A percentile compares a stretch with the other conserved stretches of the same genome.
Evolutionary conservation across 1,140 invertebrate genomes (phyloP).

Genomic region (Babylonia areolata): DNA sequence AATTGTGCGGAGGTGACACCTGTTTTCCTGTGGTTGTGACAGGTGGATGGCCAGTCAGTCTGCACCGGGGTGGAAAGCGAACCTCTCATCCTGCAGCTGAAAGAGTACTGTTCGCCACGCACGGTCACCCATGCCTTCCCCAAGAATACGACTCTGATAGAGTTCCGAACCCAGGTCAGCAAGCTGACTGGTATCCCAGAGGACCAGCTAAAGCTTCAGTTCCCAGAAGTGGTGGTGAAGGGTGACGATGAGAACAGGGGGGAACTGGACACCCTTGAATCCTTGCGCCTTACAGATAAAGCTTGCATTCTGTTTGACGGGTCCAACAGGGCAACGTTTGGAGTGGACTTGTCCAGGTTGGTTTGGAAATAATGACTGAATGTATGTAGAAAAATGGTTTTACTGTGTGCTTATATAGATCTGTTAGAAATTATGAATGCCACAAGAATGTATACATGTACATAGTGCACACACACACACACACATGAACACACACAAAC

Average conservation of each 20-base stretch:
- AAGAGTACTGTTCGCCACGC: conserved; percentile 58
- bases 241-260: not conserved
- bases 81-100: conserved; percentile 56
- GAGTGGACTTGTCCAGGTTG: not conserved
- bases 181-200: conserved; percentile 44
- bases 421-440: too few species aligned
- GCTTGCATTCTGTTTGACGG: conserved; percentile 43
- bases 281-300: conserved; percentile 52
- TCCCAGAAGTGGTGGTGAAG: not conserved
- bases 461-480: too few species aligned
- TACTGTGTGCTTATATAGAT: too few species aligned
- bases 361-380: not conserved
- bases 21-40: not conserved
- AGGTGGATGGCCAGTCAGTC: conserved; percentile 59
- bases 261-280: conserved; percentile 42
- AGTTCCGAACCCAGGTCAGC: conserved; percentile 54
- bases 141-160: conserved; percentile 54
- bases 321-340: not conserved
- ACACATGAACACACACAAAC: too few species aligned
- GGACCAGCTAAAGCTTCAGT: conserved; percentile 33
- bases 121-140: conserved; percentile 48
- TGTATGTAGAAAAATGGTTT: not conserved
- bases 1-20: too few species aligned
- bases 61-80: conserved; percentile 56
- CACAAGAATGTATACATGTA: too few species aligned